phyloP scores from a whole-genome alignment of 1,140 invertebrate species.

The Drosophila miranda region DNA sequence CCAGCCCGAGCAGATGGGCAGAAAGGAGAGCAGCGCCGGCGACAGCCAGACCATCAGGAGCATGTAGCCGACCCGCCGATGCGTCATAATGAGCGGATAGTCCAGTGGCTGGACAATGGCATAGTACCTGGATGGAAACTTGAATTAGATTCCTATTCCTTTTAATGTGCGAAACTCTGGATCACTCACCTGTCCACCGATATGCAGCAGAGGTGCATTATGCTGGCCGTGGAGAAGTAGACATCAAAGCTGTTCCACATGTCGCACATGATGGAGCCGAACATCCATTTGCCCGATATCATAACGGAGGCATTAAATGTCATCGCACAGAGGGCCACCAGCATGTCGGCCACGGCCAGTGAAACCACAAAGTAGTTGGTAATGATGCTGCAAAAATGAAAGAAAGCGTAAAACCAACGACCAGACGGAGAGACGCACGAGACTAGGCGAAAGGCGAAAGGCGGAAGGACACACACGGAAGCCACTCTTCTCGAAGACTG shows the following conservation, averaged over 20 bases:
- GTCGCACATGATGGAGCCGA: slow-evolving; percentile 95
- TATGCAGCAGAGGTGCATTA: slow-evolving; percentile 95
- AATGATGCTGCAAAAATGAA: slow-evolving; percentile 85
- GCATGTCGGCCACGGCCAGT: slow-evolving; percentile 93
- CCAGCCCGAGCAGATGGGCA: slow-evolving; percentile 97
- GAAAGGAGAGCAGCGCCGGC: slow-evolving; percentile 95
- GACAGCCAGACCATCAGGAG: slow-evolving; percentile 94
- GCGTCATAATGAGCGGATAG: slow-evolving; percentile 94
- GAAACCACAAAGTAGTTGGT: slow-evolving; percentile 99
- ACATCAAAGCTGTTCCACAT: slow-evolving; percentile 98
- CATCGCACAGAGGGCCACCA: slow-evolving; percentile 96
- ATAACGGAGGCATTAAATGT: slow-evolving; percentile 96
- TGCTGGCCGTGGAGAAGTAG: slow-evolving; percentile 94
- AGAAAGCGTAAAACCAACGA: not conserved
- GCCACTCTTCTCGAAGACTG: too few species aligned
- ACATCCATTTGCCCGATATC: slow-evolving; percentile 92
- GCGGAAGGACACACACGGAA: not conserved
- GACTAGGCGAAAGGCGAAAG: not conserved
- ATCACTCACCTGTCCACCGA: slow-evolving; percentile 86
- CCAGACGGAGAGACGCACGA: slow-evolving; percentile 1
- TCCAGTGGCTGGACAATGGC: slow-evolving; percentile 95
- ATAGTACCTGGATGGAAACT: slow-evolving; percentile 86
- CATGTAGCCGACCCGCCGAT: slow-evolving; percentile 89
- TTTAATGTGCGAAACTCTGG: not conserved
- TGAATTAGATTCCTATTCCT: not conserved